phyloP scores from a whole-genome alignment of 2,113 vertebrate genomes.

The Glareola pratincola region DNA sequence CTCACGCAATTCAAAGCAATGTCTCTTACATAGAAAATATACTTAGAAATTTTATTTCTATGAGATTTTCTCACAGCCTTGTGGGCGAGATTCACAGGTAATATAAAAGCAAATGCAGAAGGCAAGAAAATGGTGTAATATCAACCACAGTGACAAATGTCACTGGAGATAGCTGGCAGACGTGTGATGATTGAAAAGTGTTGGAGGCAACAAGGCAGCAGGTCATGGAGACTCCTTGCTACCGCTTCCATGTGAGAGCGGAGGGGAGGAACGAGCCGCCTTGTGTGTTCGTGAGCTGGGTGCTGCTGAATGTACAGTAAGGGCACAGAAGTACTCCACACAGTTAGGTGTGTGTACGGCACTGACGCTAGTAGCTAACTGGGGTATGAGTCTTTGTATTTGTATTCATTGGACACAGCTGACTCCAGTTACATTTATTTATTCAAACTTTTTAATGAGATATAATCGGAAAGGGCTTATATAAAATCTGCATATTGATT shows the following conservation, averaged over 20 bases:
- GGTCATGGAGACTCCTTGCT: not conserved
- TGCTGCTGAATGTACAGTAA: accelerated
- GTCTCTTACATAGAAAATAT: not conserved
- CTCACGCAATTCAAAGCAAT: not conserved
- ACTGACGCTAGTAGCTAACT: not conserved
- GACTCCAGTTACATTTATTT: slow-evolving; percentile 46
- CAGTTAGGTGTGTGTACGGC: not conserved
- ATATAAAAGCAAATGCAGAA: not conserved
- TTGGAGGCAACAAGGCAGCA: not conserved
- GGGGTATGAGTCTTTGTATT: not conserved
- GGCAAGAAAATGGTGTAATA: not conserved
- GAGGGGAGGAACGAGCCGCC: not conserved
- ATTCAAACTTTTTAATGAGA: slow-evolving; percentile 66
- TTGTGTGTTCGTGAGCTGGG: not conserved
- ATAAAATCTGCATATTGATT: slow-evolving; percentile 73
- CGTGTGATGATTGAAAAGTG: accelerated
- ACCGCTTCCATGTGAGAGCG: accelerated
- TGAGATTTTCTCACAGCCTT: not conserved
- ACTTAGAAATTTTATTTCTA: not conserved
- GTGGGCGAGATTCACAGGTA: not conserved
- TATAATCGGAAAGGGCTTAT: slow-evolving; percentile 61
- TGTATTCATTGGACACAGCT: not conserved
- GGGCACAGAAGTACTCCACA: accelerated
- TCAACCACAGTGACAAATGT: not conserved
- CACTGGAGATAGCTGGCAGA: not conserved